Conservation (phyloP, 1,140 invertebrate genomes). For the Brachionus paranguensis region DNA sequence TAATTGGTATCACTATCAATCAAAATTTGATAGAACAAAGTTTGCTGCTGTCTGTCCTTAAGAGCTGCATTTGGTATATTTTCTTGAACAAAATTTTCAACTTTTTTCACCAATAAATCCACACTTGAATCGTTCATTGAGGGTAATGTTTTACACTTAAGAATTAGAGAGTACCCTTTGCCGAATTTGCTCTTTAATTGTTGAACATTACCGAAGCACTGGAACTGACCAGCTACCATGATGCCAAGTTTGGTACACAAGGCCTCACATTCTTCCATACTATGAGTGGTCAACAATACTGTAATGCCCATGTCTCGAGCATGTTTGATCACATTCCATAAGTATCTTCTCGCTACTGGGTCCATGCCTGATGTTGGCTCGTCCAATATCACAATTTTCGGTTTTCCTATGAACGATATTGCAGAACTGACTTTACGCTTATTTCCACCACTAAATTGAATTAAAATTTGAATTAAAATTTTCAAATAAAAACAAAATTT, state of each 20-base stretch:
- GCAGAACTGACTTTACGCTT: conserved; percentile 89
- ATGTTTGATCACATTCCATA: conserved; percentile 35
- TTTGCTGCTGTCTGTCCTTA: conserved; percentile 26
- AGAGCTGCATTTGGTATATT: conserved; percentile 24
- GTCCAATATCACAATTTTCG: conserved; percentile 55
- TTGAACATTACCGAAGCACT: conserved; percentile 47
- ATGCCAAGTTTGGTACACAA: conserved; percentile 47
- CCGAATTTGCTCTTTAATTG: conserved; percentile 46
- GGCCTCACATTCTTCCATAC: conserved; percentile 45
- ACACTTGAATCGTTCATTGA: background rate
- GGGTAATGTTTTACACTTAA: conserved; percentile 43
- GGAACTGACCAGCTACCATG: conserved; percentile 48
- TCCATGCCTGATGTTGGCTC: conserved; percentile 44
- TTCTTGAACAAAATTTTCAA: conserved; percentile 20
- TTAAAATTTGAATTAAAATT: background rate
- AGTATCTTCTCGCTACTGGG: conserved; percentile 35
- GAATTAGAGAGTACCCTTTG: conserved; percentile 57
- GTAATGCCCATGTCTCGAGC: conserved; percentile 43
- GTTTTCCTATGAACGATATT: conserved; percentile 68
- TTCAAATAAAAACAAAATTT: background rate
- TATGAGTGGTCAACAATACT: conserved; percentile 45
- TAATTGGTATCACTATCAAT: background rate
- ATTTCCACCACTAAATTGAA: conserved; percentile 63
- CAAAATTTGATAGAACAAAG: conserved; percentile 33
- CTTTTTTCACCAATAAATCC: background rate